Evolutionary conservation across 2,888 invertebrate genomes (phyloP).

Genomic region (Paralinhomoeus sp.): DNA sequence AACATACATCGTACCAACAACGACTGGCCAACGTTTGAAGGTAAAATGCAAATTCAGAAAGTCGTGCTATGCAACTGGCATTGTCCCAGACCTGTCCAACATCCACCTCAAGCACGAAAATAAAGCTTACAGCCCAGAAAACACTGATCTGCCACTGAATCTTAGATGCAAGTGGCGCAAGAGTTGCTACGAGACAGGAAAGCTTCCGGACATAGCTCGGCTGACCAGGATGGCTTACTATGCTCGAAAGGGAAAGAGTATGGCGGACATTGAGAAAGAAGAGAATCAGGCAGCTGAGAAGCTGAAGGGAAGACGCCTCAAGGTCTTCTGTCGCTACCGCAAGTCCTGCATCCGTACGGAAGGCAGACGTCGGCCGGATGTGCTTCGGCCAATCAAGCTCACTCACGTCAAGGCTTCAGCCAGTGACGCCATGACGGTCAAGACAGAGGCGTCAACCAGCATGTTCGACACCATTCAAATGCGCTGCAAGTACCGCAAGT

Average conservation of each 20-base stretch:
- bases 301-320: not conserved
- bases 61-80: constrained; percentile 15
- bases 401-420: constrained; percentile 9
- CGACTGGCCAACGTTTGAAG: no score
- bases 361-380: no score
- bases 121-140: constrained; percentile 12
- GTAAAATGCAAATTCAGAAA: constrained; percentile 16
- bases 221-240: constrained; percentile 8
- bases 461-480: constrained; percentile 13
- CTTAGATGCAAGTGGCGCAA: constrained; percentile 21
- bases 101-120: constrained; percentile 9
- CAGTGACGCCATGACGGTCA: no score
- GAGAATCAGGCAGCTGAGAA: constrained; percentile 8
- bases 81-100: constrained; percentile 11
- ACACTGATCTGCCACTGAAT: constrained; percentile 10
- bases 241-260: constrained; percentile 9
- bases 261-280: constrained; percentile 7
- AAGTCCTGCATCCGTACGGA: no score
- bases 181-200: constrained; percentile 24
- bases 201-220: constrained; percentile 8
- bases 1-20: no score
- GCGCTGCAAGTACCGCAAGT: constrained; percentile 15
- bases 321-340: no score
- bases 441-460: no score
- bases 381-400: no score